Conservation (phyloP, 2,888 invertebrate species). For the Campopleginae sp. region DNA sequence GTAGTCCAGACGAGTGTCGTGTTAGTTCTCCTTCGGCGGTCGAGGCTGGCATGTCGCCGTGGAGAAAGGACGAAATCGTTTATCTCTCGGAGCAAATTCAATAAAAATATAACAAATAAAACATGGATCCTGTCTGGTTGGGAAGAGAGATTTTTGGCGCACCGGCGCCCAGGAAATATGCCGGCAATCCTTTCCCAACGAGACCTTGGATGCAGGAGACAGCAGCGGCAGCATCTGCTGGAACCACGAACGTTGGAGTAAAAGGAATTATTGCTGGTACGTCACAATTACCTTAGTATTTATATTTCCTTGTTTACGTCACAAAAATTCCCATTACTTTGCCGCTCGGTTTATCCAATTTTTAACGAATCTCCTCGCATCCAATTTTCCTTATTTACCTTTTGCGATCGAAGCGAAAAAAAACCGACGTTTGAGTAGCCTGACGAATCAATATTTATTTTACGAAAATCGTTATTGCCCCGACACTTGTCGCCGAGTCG, state of each 20-base stretch:
- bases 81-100: background rate
- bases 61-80: slow-evolving; percentile 23
- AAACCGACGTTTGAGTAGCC: background rate
- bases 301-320: background rate
- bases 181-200: slow-evolving; percentile 85
- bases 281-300: slow-evolving; percentile 57
- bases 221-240: slow-evolving; percentile 88
- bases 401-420: background rate
- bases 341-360: too few species aligned
- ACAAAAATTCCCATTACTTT: background rate
- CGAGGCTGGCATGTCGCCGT: slow-evolving; percentile 53
- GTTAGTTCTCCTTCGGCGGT: slow-evolving; percentile 65
- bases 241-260: slow-evolving; percentile 88
- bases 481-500: background rate
- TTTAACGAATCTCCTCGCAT: too few species aligned
- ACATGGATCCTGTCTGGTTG: slow-evolving; percentile 78
- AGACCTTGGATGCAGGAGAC: slow-evolving; percentile 91
- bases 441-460: background rate
- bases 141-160: slow-evolving; percentile 67
- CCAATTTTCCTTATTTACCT: background rate
- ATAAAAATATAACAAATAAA: background rate
- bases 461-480: background rate
- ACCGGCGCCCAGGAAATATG: slow-evolving; percentile 60
- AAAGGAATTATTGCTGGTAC: slow-evolving; percentile 96
- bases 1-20: background rate